A percentile compares a stretch with the other conserved stretches of the same genome.
Conservation (phyloP, 1,140 invertebrate species). For the Anagrus nilaparvatae region DNA sequence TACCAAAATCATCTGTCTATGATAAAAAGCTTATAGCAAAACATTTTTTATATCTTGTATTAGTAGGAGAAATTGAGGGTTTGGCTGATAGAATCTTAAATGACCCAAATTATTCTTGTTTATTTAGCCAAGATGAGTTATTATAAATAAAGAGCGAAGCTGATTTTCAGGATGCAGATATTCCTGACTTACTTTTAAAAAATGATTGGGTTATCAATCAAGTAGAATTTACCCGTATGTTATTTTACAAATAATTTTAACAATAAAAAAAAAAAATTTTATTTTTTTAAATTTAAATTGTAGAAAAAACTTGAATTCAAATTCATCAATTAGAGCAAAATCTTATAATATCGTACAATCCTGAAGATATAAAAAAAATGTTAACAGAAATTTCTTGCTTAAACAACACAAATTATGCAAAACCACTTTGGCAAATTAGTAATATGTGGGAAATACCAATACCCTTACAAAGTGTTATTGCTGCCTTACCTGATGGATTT, state of each 20-base stretch:
- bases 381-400: constrained; percentile 46
- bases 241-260: too few species aligned
- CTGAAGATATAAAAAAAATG: constrained; percentile 59
- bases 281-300: too few species aligned
- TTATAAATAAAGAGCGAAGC: constrained; percentile 31
- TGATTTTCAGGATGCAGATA: constrained; percentile 25
- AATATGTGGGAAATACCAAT: constrained; percentile 67
- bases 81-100: constrained; percentile 34
- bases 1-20: constrained; percentile 36
- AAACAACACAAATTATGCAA: constrained; percentile 48
- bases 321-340: constrained; percentile 63
- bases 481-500: constrained; percentile 54
- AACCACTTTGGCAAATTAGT: constrained; percentile 59
- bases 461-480: constrained; percentile 60
- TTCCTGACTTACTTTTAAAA: constrained; percentile 37
- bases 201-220: constrained; percentile 35
- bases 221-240: constrained; percentile 30
- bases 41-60: constrained; percentile 38
- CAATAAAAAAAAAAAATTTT: background rate
- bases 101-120: constrained; percentile 27
- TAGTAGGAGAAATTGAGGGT: constrained; percentile 35
- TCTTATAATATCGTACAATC: constrained; percentile 62
- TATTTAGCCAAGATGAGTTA: constrained; percentile 38
- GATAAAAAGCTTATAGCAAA: constrained; percentile 41
- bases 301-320: constrained; percentile 48